Evolutionary conservation across 30 jellyfish, hydroid and myxozoan genomes (phyloP).

Genomic region (Catostylus mosaicus): DNA sequence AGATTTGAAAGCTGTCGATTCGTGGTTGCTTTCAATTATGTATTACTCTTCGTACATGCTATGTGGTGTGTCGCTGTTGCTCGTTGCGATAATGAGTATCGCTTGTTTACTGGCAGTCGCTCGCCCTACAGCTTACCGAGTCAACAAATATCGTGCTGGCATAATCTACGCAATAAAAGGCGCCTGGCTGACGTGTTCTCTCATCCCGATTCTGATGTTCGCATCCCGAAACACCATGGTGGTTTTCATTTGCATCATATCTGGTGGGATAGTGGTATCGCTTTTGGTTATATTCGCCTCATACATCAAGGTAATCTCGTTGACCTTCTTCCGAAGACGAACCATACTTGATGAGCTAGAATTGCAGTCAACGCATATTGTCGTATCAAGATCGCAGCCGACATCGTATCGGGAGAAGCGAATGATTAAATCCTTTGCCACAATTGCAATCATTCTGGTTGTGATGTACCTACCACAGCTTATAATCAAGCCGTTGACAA

Average conservation of each 20-base stretch:
- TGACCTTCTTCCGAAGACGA: constrained; percentile 20
- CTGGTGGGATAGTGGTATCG: constrained; percentile 41
- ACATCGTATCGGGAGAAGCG: constrained; percentile 28
- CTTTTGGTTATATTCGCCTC: constrained; percentile 34
- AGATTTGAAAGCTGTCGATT: constrained; percentile 26
- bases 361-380: not conserved
- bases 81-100: constrained; percentile 60
- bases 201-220: constrained; percentile 48
- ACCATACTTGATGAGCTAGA: constrained; percentile 7
- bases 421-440: constrained; percentile 48
- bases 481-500: constrained; percentile 48
- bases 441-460: constrained; percentile 40
- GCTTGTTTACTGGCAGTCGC: constrained; percentile 56
- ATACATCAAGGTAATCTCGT: constrained; percentile 37
- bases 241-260: constrained; percentile 23
- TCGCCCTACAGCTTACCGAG: constrained; percentile 51
- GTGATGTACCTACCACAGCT: constrained; percentile 61
- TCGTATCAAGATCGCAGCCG: constrained; percentile 5
- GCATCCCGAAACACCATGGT: constrained; percentile 31
- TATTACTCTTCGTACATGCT: constrained; percentile 55
- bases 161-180: not conserved
- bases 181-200: constrained; percentile 24
- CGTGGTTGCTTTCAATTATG: constrained; percentile 38
- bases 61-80: constrained; percentile 53
- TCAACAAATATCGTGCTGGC: constrained; percentile 34